These are phyloP conservation scores for Argya squamiceps DNA, from an alignment of 2,797 vertebrate genomes.

Conservation along the genomic window DNA sequence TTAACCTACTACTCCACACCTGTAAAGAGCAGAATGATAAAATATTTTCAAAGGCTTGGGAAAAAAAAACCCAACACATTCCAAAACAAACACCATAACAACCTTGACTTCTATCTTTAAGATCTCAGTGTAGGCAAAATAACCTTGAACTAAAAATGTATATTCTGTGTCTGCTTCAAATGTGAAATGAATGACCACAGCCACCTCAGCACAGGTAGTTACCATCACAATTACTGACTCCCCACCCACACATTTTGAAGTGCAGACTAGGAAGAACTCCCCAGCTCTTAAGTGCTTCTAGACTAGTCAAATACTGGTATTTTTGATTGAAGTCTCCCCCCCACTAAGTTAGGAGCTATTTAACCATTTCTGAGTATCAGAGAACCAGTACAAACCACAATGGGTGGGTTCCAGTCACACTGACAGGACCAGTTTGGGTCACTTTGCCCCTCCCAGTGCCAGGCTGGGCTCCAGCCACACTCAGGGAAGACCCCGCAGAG, in stretches of 20 bases:
- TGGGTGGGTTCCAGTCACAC: neutral
- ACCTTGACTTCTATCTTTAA: neutral
- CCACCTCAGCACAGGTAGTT: neutral
- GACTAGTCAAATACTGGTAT: neutral
- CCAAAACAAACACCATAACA: neutral
- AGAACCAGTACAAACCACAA: slow-evolving; percentile 8
- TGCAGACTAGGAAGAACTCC: neutral
- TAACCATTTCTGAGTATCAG: slow-evolving; percentile 28
- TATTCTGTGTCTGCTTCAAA: neutral
- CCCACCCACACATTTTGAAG: neutral
- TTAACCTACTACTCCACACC: neutral
- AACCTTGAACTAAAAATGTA: neutral
- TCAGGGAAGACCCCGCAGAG: neutral
- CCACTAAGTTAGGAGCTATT: slow-evolving; percentile 25
- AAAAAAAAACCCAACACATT: rapidly evolving
- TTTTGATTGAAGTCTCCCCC: slow-evolving; percentile 2
- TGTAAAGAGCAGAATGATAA: neutral
- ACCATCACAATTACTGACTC: neutral
- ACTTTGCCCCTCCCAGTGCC: neutral
- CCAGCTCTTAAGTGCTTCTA: neutral
- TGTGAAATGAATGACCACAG: neutral
- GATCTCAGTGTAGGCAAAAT: neutral
- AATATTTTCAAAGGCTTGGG: neutral
- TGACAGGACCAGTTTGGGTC: neutral
- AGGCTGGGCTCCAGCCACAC: neutral